Base-by-base conservation (phyloP, 2,113 vertebrate genomes). In the Ptilonorhynchus violaceus region DNA sequence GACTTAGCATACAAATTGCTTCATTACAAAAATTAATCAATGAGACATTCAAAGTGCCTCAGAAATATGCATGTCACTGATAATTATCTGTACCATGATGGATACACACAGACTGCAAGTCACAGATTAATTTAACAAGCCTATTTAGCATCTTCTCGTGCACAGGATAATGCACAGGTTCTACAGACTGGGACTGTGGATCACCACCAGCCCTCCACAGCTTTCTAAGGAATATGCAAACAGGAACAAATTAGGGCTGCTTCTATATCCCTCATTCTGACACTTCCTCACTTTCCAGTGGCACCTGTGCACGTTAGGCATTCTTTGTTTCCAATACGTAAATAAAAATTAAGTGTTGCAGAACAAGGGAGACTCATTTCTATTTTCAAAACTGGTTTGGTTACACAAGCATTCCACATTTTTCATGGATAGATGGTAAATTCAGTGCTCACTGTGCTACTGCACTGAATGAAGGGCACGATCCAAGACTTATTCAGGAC, bases 391-490 rank as follows among this genome's bases (percentile, higher is more conserved):
- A 37, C 11, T 7, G 15, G 11, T 67, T 41, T 39, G 69, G 16
- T 67, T 64, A 37, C 47, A 63, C 28, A 79, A 70, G 39, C 6
- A 33, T 8, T 17, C 24, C 70, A 17, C 15, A 30, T 87, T 86
- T 89, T 76, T 49, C 75, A 60, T 5, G 46, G 41, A 13, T 5
- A 10, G 11, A 5, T 11, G 9, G 39, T 92, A 67, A 53, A 35
- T 23, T 17, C 41, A 56, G 50, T 15, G 24, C 66, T 68, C 56
- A 39, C 31, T 52, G 28, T 14, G 16, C 41, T 4, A 17, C 13
- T 52, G 44, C 27, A 44, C 0, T 23, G 50, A 74, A 27, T 17
- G 39, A 73, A 64, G 37, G 9, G 17, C n/a, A 76, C 0, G 0
- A 30, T 3, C 27, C 35, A 69, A 66, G 63, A 9, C 17, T 52